phyloP scores from a whole-genome alignment of 2,113 vertebrate genomes.

The Paramisgurnus dabryanus region DNA sequence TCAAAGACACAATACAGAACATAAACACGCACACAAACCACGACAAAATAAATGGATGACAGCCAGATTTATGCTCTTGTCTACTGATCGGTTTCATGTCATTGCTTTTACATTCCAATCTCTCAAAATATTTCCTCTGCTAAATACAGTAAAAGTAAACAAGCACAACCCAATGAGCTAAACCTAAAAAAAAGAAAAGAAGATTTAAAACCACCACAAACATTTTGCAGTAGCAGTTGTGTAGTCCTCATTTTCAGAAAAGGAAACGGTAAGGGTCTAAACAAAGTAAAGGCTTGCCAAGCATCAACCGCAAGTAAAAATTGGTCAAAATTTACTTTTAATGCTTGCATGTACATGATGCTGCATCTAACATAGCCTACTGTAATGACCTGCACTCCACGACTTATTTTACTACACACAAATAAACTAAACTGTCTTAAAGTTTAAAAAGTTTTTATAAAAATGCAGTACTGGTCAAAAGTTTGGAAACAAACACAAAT shows the following conservation, averaged over 20 bases:
- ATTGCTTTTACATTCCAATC: constrained; percentile 36
- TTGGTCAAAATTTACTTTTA: too few relatives aligned
- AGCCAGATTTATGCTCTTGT: constrained; percentile 51
- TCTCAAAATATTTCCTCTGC: constrained; percentile 60
- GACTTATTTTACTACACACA: neutral
- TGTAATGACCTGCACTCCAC: too few relatives aligned
- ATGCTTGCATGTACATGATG: too few relatives aligned
- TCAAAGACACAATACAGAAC: neutral
- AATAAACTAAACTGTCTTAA: neutral
- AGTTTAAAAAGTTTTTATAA: neutral
- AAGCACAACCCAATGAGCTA: constrained; percentile 47
- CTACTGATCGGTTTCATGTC: constrained; percentile 38
- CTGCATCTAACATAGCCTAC: too few relatives aligned
- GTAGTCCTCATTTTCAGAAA: constrained; percentile 57
- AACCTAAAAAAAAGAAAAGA: constrained; percentile 49
- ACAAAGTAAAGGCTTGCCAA: too few relatives aligned
- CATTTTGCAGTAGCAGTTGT: constrained; percentile 50
- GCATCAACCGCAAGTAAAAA: too few relatives aligned
- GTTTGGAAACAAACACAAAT: too few relatives aligned
- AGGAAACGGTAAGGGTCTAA: too few relatives aligned
- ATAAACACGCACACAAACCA: constrained; percentile 19
- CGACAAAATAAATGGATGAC: constrained; percentile 22
- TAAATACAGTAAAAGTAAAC: constrained; percentile 58
- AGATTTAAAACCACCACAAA: constrained; percentile 55
- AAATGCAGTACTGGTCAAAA: too few relatives aligned